Percentiles rank a stretch among this genome's conserved stretches.
Conservation (phyloP, 2,113 vertebrate genomes). For the Oncorhynchus masou region DNA sequence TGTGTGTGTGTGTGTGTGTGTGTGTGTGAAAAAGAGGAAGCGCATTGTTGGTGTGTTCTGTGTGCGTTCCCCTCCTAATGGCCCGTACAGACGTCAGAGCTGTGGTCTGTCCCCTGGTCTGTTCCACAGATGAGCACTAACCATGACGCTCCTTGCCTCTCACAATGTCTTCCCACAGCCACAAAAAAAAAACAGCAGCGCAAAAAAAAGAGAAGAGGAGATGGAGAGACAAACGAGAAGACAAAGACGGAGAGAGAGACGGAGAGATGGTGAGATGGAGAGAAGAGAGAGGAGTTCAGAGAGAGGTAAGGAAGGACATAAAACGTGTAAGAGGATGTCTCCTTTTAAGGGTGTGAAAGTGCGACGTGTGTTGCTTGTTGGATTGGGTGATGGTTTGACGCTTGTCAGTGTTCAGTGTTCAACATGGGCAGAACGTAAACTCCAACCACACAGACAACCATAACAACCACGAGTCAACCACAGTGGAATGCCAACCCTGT, state of each 20-base stretch:
- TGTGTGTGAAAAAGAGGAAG: not conserved
- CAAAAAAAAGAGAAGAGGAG: not conserved
- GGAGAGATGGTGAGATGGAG: not conserved
- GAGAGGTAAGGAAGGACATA: not conserved
- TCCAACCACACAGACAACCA: too few species aligned
- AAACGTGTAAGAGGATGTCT: not conserved
- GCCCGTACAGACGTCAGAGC: conserved; percentile 1
- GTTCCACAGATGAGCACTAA: conserved; percentile 4
- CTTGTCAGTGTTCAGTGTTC: too few species aligned
- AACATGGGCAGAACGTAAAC: too few species aligned
- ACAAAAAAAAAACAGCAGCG: not conserved
- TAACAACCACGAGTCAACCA: too few species aligned
- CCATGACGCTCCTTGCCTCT: not conserved
- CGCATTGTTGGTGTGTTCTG: not conserved
- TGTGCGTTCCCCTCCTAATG: not conserved
- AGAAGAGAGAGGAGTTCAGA: not conserved
- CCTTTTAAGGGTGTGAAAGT: too few species aligned
- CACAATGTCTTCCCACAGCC: not conserved
- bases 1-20: too few species aligned
- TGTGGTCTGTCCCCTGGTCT: not conserved
- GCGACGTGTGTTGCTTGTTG: too few species aligned
- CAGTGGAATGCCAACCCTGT: too few species aligned
- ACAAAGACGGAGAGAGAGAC: not conserved
- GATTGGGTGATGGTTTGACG: too few species aligned
- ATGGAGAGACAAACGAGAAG: not conserved